Percentiles rank a stretch among this genome's conserved stretches.
Conservation (phyloP, 2,888 invertebrate genomes). For the Mythimna loreyi region DNA sequence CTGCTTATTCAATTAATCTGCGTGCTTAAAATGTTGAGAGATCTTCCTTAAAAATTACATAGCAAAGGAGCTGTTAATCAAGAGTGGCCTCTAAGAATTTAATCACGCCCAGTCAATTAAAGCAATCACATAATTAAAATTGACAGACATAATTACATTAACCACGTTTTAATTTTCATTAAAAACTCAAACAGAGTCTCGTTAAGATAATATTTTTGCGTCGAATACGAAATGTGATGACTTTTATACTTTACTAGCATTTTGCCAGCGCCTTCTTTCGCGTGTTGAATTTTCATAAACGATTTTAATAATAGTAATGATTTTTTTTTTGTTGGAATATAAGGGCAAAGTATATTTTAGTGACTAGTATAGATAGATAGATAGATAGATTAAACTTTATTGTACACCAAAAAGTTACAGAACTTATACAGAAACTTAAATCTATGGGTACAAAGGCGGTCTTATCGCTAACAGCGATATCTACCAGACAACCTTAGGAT, state of each 20-base stretch:
- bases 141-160: constrained; percentile 48
- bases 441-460: too few species aligned
- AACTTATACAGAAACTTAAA: too few species aligned
- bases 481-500: too few species aligned
- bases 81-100: constrained; percentile 14
- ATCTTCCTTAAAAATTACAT: background rate
- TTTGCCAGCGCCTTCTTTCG: too few species aligned
- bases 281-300: too few species aligned
- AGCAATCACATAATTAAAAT: constrained; percentile 42
- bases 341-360: too few species aligned
- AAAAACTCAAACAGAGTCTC: constrained; percentile 20
- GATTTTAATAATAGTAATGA: too few species aligned
- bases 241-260: background rate
- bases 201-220: constrained; percentile 22
- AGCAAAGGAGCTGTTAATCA: background rate
- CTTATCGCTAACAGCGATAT: too few species aligned
- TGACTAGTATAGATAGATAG: too few species aligned
- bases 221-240: background rate
- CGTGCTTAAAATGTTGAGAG: background rate
- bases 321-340: too few species aligned
- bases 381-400: too few species aligned
- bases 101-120: constrained; percentile 9
- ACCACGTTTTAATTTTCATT: constrained; percentile 29
- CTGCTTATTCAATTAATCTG: background rate
- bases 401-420: too few species aligned